Conservation (phyloP, 53 echinoderm and acorn worm genomes). For the Paelopatides confundens region DNA sequence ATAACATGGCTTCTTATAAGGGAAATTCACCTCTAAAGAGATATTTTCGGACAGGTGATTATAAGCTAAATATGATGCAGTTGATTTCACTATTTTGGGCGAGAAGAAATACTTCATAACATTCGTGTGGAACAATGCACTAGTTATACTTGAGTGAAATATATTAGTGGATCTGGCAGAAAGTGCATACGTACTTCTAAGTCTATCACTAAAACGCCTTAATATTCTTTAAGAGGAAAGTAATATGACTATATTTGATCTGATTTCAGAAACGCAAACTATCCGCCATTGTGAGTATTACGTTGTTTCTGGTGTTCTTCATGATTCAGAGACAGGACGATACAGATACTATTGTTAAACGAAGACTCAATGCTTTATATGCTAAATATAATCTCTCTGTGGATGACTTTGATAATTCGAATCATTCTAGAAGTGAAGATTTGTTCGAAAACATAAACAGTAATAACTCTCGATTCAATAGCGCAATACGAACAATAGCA, state of each 20-base stretch:
- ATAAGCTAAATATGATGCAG: no score
- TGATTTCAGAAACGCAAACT: not conserved
- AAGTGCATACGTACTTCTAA: no score
- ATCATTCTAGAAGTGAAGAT: not conserved
- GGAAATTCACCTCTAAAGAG: no score
- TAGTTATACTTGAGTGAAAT: no score
- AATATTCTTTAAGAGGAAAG: no score
- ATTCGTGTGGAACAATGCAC: no score
- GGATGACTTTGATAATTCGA: not conserved
- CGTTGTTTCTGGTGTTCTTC: not conserved
- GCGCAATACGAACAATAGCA: not conserved
- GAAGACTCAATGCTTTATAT: slow-evolving; percentile 5
- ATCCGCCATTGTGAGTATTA: not conserved
- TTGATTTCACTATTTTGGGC: no score
- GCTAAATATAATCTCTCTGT: slow-evolving; percentile 32
- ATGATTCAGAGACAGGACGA: not conserved
- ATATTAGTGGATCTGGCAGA: no score
- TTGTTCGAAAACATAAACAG: not conserved
- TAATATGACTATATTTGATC: not conserved
- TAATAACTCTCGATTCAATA: not conserved
- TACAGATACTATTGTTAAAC: slow-evolving; percentile 17
- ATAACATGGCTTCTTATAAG: no score
- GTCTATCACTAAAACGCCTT: no score
- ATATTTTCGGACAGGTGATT: no score
- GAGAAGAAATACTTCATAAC: no score